Base-by-base conservation (phyloP, 2,113 vertebrate species). In the Podiceps cristatus region DNA sequence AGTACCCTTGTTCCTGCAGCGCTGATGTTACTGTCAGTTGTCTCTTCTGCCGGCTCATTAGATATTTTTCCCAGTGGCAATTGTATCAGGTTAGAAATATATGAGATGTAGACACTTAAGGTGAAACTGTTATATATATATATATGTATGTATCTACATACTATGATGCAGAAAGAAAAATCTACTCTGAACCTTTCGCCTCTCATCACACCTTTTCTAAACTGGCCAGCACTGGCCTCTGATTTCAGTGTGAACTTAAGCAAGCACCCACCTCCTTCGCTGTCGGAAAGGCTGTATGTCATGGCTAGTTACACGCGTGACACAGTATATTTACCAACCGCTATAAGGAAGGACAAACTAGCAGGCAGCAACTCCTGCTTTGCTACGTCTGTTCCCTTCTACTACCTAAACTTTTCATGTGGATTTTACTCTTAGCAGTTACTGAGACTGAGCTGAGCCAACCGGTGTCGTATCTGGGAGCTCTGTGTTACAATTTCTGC, bases 61-160 rank as follows among this genome's bases (percentile, higher is more conserved):
- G 20, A 22, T 44, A 28, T 35, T 16, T 31, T 52, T 25, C n/a
- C 31, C 42, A 7, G 11, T 44, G 52, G 15, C 33, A 58, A 55
- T 62, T 42, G 10, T 37, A 13, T 60, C 50, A 10, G 35, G 28
- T 22, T 37, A 45, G 78, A 82, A 76, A 63, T 37, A 40, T 7
- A 23, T 53, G 23, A 35, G 42, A 56, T 29, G 18, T 20, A 67
- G 62, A 42, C 4, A 19, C 25, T 22, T 11, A 4, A 0, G 0
- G 14, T 37, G 27, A 78, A 55, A 42, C 15, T 47, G 20, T 27
- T 33, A 17, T 18, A 8, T 52, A 11, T 37, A 17, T 45, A 13
- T 42, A 9, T 14, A n/a, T n/a, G 8, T 31, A 22, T 25, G n/a
- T n/a, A n/a, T n/a, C 13, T 23, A 28, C 10, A 15, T 6, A 40